A percentile compares a stretch with the other conserved stretches of the same genome.
phyloP scores from a whole-genome alignment of 2,888 invertebrate species.

The Dryococelus australis region DNA sequence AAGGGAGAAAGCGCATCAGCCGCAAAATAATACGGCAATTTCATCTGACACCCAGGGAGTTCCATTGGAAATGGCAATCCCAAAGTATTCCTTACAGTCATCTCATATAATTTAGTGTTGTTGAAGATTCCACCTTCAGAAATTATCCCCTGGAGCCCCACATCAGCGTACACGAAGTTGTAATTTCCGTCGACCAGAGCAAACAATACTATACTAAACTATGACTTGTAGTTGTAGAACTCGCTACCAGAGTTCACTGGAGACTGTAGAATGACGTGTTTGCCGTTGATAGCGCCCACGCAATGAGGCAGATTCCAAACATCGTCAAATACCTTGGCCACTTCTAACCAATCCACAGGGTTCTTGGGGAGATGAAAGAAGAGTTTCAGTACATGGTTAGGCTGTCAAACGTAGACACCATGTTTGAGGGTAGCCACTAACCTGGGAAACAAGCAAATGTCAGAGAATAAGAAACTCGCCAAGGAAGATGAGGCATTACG shows the following conservation, averaged over 20 bases:
- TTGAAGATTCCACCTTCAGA: too few species aligned
- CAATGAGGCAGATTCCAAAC: not conserved
- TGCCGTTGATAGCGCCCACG: not conserved
- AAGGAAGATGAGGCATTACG: too few species aligned
- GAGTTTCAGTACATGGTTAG: too few species aligned
- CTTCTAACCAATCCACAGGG: not conserved
- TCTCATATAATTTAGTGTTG: too few species aligned
- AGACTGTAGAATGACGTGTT: not conserved
- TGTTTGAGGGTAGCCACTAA: too few species aligned
- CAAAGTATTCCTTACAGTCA: too few species aligned
- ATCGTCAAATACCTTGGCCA: not conserved
- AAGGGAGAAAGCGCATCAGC: not conserved
- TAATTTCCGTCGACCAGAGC: slow-evolving; percentile 2
- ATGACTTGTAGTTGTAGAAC: not conserved
- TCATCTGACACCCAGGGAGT: not conserved
- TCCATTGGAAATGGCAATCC: too few species aligned
- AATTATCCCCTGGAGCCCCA: not conserved
- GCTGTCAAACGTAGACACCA: too few species aligned
- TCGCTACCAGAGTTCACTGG: not conserved
- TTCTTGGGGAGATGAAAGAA: not conserved
- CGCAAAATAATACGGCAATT: slow-evolving; percentile 39
- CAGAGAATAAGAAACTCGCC: too few species aligned
- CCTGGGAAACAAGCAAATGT: too few species aligned
- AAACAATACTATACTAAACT: not conserved
- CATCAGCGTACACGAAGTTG: not conserved